Percentiles rank a stretch among this genome's conserved stretches.
phyloP scores from a whole-genome alignment of 2,113 vertebrate genomes.

The Poicephalus meyeri region DNA sequence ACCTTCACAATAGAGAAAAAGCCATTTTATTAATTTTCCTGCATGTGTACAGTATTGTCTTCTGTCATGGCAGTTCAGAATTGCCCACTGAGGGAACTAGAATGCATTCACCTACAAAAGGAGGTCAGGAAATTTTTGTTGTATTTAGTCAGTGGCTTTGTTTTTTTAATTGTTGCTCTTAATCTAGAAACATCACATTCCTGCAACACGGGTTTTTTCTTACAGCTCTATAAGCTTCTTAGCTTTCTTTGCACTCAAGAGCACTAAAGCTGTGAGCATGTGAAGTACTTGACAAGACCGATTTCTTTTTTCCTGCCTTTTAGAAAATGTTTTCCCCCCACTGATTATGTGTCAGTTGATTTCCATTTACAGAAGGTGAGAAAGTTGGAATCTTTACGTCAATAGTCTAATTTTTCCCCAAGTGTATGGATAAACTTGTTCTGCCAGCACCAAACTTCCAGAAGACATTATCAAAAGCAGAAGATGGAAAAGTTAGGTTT shows the following conservation, averaged over 20 bases:
- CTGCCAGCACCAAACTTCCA: not conserved
- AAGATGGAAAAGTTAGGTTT: not conserved
- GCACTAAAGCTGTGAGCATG: not conserved
- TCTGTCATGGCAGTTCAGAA: not conserved
- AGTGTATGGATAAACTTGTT: not conserved
- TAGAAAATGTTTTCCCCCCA: not conserved
- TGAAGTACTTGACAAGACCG: not conserved
- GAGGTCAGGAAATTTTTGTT: not conserved
- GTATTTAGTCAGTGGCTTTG: not conserved
- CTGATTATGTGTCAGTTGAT: not conserved
- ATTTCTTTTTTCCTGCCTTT: not conserved
- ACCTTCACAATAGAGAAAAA: not conserved
- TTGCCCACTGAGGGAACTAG: not conserved
- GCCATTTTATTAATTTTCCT: not conserved
- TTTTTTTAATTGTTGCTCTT: not conserved
- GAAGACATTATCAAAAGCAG: not conserved
- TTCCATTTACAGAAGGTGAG: not conserved
- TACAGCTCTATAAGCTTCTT: not conserved
- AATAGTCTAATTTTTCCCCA: not conserved
- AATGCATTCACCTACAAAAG: not conserved
- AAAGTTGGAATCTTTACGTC: not conserved
- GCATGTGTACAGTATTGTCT: not conserved
- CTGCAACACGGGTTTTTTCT: not conserved
- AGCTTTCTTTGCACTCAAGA: not conserved
- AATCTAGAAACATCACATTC: not conserved